These are phyloP conservation scores for Drosophila parthenogenetica DNA, from an alignment of 2,888 invertebrate species.

Conservation along the genomic window DNA sequence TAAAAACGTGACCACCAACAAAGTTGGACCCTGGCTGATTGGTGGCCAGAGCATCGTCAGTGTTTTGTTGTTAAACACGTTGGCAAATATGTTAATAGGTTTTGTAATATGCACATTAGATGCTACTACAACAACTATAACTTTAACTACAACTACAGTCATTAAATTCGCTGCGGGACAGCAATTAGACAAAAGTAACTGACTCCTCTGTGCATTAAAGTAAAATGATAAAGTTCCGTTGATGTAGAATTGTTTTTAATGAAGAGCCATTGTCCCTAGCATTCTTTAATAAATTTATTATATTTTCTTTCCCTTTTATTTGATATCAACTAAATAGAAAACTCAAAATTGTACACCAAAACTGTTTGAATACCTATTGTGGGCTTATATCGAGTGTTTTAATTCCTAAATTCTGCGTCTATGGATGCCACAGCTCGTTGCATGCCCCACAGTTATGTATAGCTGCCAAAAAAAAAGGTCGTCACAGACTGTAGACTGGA, in stretches of 20 bases:
- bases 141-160: constrained; percentile 22
- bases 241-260: not conserved
- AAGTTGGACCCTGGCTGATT: constrained; percentile 50
- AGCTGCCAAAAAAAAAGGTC: constrained; percentile 5
- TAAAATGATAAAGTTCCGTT: not conserved
- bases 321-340: too few species aligned
- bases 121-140: constrained; percentile 46
- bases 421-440: not conserved
- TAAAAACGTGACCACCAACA: constrained; percentile 74
- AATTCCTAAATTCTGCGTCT: not conserved
- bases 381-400: not conserved
- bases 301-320: too few species aligned
- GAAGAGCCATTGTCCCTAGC: not conserved
- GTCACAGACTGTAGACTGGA: constrained; percentile 49
- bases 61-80: constrained; percentile 53
- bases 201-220: not conserved
- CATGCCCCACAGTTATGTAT: constrained; percentile 1
- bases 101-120: constrained; percentile 76
- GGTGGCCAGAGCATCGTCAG: constrained; percentile 36
- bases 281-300: not conserved
- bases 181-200: constrained; percentile 42
- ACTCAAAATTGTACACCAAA: too few species aligned
- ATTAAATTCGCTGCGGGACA: constrained; percentile 54
- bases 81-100: constrained; percentile 78
- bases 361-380: not conserved